Evolutionary conservation across 2,888 invertebrate genomes (phyloP), one percentile per base, ranked within the genome.

Genomic region (Pemphredon lugubris): DNA sequence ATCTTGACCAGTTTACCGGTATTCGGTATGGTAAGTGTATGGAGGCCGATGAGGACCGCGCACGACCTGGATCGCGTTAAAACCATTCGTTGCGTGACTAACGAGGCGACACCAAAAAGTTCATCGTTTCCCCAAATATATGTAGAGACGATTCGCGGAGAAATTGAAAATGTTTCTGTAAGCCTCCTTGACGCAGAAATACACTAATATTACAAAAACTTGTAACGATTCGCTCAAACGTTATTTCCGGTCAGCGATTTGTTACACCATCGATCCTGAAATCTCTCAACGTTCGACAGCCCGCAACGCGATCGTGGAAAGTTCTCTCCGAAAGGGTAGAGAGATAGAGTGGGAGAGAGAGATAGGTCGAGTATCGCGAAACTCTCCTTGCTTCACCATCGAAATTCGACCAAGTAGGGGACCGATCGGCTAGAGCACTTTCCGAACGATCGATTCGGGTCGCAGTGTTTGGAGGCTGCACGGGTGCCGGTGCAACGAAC

Each of bases 401-500:
- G 69, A 60, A 58, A 59, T 63, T 37, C 66, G 63, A 72, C 59
- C 50, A 18, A 50, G 50, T 47, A 57, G 48, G 55, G 69, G 71
- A 47, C 71, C 57, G 75, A 79, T 79, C 79, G 68, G 60, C 40
- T 39, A 54, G 59, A 77, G 61, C 61, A 54, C 75, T 77, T 78
- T 78, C 54, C 80, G 61, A 70, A 73, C 68, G 80, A 80, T 69
- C 65, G 72, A 68, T 57, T 73, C 47, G 44, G 13, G 32, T 32
- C 48, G 40, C 45, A 26, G 40, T 13, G 21, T 30, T 55, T 59
- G 64, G 73, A 61, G 48, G 66, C 68, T 73, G 66, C 73, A 59
- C 54, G 45, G 50, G 20, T 20, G 63, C 45, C 77, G 67, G 77
- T 75, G 77, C 73, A 77, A 73, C 70, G 77, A 73, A 75, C 79